Base-by-base conservation (phyloP, 2,888 invertebrate genomes). In the Brachyptera putata region DNA sequence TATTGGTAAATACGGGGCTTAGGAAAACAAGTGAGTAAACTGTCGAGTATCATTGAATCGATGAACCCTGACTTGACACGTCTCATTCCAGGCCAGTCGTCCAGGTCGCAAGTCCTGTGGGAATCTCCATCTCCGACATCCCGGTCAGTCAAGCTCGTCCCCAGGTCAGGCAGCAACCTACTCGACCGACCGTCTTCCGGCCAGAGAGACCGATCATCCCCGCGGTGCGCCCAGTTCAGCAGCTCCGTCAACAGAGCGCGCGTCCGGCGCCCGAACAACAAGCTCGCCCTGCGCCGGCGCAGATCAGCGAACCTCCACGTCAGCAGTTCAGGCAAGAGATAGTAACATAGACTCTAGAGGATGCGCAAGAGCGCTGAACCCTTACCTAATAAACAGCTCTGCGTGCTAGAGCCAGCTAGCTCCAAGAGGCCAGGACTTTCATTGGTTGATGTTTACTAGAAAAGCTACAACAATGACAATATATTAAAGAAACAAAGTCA, bases 171-270 rank as follows among this genome's bases (percentile, higher is more conserved):
- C 53, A 21, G 3, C 26, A 43, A 39, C 22, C 30, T 11, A 26
- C 39, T 34, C 57, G 49, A 1, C 57, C 48, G 14, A 36, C 58
- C 14, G 46, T 22, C 16, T 56, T 53, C 43, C 58, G 56, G 5
- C 64, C 41, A 14, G 60, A 39, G 25, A 49, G 16, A 25, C 36
- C 56, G 14, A 30, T 16, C 36, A 49, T 41, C 56, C 48, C 58
- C 58, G 7, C 60, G 53, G 26, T 61, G 53, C n/a, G 59, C 61
- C 34, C n/a, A n/a, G n/a, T 63, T 63, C 21, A 50, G 57, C 30
- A 30, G 30, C 30, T 11, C 11, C 30, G 11, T 5, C 30, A 30
- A 11, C 30, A 5, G 30, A 7, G 7, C 30, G 11, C 7, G 30
- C 30, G 7, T 30, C 7, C 30, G 5, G 30, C 5, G 46, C 63